Evolutionary conservation across 2,113 vertebrate species (phyloP).

Genomic region (Pteronura brasiliensis): DNA sequence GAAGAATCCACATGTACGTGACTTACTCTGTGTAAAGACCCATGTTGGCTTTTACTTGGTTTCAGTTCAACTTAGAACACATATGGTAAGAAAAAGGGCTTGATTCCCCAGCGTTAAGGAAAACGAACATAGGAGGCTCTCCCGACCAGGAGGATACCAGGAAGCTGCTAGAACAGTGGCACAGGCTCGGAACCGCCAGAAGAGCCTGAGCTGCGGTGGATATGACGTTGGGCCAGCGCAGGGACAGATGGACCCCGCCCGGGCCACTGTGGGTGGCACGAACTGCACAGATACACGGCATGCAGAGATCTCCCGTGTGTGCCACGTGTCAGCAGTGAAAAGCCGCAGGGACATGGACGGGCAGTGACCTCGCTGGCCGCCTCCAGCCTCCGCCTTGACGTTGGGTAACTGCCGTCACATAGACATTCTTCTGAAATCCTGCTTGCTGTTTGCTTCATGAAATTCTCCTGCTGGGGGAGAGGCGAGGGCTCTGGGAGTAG

Average conservation of each 20-base stretch:
- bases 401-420: fast-evolving
- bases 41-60: neutral
- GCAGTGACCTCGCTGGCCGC: neutral
- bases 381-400: neutral
- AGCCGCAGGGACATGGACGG: neutral
- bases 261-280: fast-evolving
- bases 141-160: too few relatives aligned
- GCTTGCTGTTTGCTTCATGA: neutral
- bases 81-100: neutral
- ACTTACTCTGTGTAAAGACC: neutral
- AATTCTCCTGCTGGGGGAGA: neutral
- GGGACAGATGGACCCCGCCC: fast-evolving
- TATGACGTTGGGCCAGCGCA: too few relatives aligned
- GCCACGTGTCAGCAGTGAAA: neutral
- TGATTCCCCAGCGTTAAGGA: neutral
- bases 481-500: neutral
- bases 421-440: neutral
- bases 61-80: neutral
- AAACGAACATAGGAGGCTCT: too few relatives aligned
- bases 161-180: neutral
- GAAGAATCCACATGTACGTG: neutral
- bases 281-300: neutral
- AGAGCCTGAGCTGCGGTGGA: neutral
- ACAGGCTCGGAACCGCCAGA: fast-evolving
- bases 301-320: fast-evolving